Conservation (phyloP, 2,113 vertebrate species). For the Coptodon bakossiorum region DNA sequence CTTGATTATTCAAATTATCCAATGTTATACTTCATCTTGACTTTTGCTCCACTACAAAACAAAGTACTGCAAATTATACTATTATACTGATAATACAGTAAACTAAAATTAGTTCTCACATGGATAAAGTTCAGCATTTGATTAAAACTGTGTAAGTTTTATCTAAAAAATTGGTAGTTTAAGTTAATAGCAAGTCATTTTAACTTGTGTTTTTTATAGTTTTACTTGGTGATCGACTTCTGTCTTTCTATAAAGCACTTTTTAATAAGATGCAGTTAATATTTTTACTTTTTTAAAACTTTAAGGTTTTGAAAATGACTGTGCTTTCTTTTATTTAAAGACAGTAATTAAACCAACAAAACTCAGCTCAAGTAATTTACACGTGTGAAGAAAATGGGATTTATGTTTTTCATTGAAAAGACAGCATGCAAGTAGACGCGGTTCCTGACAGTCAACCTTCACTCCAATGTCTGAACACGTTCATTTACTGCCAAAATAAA, state of each 20-base stretch:
- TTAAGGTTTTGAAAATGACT: background rate
- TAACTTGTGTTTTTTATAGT: background rate
- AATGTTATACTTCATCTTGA: background rate
- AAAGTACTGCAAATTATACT: background rate
- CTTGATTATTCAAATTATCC: background rate
- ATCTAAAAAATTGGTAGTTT: background rate
- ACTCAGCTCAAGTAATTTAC: background rate
- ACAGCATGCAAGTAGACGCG: background rate
- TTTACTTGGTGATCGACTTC: background rate
- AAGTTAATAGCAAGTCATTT: background rate
- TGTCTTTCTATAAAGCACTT: background rate
- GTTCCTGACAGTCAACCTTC: background rate
- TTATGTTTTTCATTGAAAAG: background rate
- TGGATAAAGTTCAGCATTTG: background rate
- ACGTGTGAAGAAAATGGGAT: background rate
- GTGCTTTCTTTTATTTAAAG: background rate
- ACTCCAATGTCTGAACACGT: background rate
- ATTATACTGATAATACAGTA: background rate
- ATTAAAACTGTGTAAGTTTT: background rate
- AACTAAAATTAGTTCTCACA: background rate
- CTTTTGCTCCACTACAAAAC: background rate
- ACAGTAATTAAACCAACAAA: background rate
- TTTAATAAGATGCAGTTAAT: background rate
- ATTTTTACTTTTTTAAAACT: background rate
- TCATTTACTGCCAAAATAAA: background rate